Conservation (phyloP, 2,888 invertebrate species). For the Netelia melanura region DNA sequence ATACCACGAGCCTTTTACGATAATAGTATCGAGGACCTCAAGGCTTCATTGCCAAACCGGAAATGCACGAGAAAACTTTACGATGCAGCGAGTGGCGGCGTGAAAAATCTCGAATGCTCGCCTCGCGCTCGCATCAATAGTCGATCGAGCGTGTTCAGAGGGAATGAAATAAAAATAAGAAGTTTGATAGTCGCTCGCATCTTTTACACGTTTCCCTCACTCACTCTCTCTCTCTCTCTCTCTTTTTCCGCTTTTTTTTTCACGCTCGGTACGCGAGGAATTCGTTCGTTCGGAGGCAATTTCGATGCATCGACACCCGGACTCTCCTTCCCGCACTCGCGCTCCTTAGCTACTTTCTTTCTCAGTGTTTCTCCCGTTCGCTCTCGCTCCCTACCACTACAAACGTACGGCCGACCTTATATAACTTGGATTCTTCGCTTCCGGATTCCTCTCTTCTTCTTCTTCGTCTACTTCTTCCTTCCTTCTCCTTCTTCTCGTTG, state of each 20-base stretch:
- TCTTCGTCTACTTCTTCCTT: neutral
- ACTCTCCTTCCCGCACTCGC: slow-evolving; percentile 15
- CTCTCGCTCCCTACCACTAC: slow-evolving; percentile 27
- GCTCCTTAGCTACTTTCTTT: neutral
- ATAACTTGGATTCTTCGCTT: slow-evolving; percentile 45
- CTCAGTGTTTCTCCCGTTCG: slow-evolving; percentile 40
- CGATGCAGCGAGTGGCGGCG: neutral
- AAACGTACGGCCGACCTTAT: slow-evolving; percentile 48
- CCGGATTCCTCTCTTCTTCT: slow-evolving; percentile 50
- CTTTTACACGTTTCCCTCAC: too few relatives aligned
- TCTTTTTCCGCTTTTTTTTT: neutral
- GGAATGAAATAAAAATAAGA: slow-evolving; percentile 63
- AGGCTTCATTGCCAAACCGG: too few relatives aligned
- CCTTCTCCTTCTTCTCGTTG: neutral
- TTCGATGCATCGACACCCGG: slow-evolving; percentile 60
- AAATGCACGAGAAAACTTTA: neutral
- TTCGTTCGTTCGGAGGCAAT: slow-evolving; percentile 63
- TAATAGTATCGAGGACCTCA: too few relatives aligned
- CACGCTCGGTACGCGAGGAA: slow-evolving; percentile 59
- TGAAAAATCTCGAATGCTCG: slow-evolving; percentile 50
- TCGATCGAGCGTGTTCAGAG: slow-evolving; percentile 62
- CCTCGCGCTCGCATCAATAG: slow-evolving; percentile 41
- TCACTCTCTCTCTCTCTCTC: neutral
- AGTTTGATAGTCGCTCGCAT: neutral
- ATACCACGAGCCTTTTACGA: too few relatives aligned